phyloP scores from a whole-genome alignment of 2,888 invertebrate genomes.

The Drosophila vallismaia region DNA sequence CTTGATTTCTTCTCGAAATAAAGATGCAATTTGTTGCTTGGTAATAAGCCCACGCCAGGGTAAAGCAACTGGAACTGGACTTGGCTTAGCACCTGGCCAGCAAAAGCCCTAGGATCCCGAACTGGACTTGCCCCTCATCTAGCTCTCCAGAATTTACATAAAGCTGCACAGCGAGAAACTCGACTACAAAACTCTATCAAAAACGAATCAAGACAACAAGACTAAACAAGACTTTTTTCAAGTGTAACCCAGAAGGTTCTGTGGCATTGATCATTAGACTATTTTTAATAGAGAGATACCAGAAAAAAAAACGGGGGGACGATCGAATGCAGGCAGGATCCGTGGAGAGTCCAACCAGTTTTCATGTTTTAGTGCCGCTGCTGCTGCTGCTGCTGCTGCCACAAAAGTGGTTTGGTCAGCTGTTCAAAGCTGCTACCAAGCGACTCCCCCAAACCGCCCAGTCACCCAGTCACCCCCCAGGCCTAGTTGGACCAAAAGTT shows the following conservation, averaged over 20 bases:
- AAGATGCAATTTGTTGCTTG: constrained; percentile 58
- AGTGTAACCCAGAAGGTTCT: background rate
- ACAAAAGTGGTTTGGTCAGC: constrained; percentile 80
- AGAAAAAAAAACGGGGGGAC: constrained; percentile 14
- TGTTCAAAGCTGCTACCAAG: constrained; percentile 49
- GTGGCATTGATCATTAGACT: constrained; percentile 73
- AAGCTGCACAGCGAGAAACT: background rate
- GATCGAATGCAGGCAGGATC: constrained; percentile 31
- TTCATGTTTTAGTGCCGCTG: constrained; percentile 46
- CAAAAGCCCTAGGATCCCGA: constrained; percentile 36
- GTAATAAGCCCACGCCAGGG: constrained; percentile 71
- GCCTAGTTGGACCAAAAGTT: constrained; percentile 54
- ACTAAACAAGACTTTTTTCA: background rate
- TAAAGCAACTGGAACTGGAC: constrained; percentile 40
- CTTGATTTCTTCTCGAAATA: constrained; percentile 38
- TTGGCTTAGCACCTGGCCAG: constrained; percentile 33
- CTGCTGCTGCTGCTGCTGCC: constrained; percentile 22
- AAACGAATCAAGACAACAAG: background rate
- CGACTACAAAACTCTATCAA: too few relatives aligned
- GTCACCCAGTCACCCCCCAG: background rate
- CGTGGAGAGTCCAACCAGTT: constrained; percentile 43
- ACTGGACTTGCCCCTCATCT: constrained; percentile 40
- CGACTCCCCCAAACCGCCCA: constrained; percentile 37
- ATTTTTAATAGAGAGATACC: constrained; percentile 73
- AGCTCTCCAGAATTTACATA: constrained; percentile 58